Evolutionary conservation across 2,888 invertebrate species (phyloP), one percentile per base, ranked within the genome.

Genomic region (Pachliopta kotzebuea): DNA sequence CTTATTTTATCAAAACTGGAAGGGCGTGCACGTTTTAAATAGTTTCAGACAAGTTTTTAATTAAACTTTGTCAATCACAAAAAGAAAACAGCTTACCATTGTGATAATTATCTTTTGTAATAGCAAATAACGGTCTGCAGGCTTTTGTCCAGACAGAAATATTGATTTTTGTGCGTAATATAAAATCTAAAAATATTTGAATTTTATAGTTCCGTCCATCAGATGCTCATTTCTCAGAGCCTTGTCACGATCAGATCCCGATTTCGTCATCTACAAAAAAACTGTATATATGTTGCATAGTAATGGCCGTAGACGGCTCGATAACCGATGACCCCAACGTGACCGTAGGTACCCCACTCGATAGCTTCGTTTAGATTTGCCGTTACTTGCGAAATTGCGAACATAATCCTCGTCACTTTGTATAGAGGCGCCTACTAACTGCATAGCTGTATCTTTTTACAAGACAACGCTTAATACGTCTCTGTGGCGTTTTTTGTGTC

Each of bases 311-410:
- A 79, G 80, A 79, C 78, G 80, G 78, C 76, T 78, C 80, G 83
- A 86, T 87, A 86, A 73, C 78, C 82, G 88, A 87, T 88, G 87
- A 86, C 87, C 87, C 76, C 80, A 69, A 73, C 80, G 81, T 83
- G 83, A 83, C 81, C 79, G 78, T 77, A 77, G 76, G 79, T 76
- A 78, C 80, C 74, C 76, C 76, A 76, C 73, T 75, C 81, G 81
- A 85, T 85, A 83, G 83, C 83, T 86, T 76, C 79, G 81, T 80
- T 82, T 81, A 78, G 83, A 86, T 83, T 74, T 86, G 83, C 87
- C 86, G 87, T 87, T 88, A 88, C 74, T 81, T 83, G 83, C 79
- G 78, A 81, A 84, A 85, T 86, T 83, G 81, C 83, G 82, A 80
- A 83, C 83, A 84, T 83, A 81, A 82, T 82, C 80, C 81, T 78